Evolutionary conservation across 2,888 invertebrate genomes (phyloP), one percentile per base, ranked within the genome.

Genomic region (Dolomedes plantarius): DNA sequence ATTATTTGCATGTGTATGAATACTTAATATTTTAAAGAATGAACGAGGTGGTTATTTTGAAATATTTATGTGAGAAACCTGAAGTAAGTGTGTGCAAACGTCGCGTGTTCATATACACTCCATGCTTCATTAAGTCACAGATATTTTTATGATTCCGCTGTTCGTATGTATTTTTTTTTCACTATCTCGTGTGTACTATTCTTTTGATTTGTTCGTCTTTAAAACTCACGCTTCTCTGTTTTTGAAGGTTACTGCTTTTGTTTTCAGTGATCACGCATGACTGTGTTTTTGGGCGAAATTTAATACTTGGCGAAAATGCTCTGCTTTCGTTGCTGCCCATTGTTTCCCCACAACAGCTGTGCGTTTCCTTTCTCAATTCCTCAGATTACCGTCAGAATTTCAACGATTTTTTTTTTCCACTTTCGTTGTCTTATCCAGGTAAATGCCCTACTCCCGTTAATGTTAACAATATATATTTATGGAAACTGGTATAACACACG

Each of bases 231-330:
- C 23, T 56, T 2, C 19, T 56, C n/a, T 56, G 16, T 56, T 56
- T 56, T 11, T 23, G 13, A 56, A 56, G 56, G 56, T 23, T 56
- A 11, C 56, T 5, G 23, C 56, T 56, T 46, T 56, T 56, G 56
- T 56, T 56, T 56, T 56, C 5, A 23, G 23, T 23, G 23, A 56
- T 56, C 56, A 56, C 56, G 56, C 56, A 56, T 56, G 56, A 56
- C 56, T 23, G 56, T 56, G 56, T 19, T 56, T 56, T 56, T 19
- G 2, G 56, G 56, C 23, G 56, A 56, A 56, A 56, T 56, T 56
- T 19, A 23, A 56, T 56, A 56, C 23, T 16, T 6, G 16, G 16
- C 11, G 23, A 56, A 56, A 56, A 23, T 56, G 23, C 56, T 56
- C 23, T 56, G 19, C 56, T 56, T 56, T 56, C 23, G 19, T 56